A percentile compares a stretch with the other conserved stretches of the same genome.
phyloP scores from a whole-genome alignment of 2,888 invertebrate genomes.

The Erebia aethiops region DNA sequence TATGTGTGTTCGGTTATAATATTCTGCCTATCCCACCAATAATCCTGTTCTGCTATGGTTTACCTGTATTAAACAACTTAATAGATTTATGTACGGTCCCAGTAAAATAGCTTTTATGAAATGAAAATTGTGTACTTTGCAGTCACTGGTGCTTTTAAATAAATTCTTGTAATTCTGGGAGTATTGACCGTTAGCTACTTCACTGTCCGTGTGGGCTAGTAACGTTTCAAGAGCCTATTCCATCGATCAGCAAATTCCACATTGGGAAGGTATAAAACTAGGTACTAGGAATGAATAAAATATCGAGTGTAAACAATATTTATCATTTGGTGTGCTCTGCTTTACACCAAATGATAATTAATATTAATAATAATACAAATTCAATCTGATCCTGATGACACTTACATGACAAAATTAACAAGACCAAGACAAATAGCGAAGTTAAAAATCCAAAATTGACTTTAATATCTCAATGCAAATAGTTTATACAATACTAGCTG shows the following conservation, averaged over 20 bases:
- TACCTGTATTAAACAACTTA: background rate
- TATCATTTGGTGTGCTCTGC: background rate
- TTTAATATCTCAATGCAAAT: no score
- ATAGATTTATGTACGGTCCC: background rate
- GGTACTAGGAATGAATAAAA: slow-evolving; percentile 28
- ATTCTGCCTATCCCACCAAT: background rate
- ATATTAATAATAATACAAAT: no score
- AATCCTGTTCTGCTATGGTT: background rate
- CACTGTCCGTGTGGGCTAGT: slow-evolving; percentile 37
- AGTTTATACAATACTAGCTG: no score
- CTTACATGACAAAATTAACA: no score
- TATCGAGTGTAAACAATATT: slow-evolving; percentile 18
- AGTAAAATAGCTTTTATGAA: slow-evolving; percentile 24
- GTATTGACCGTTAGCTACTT: slow-evolving; percentile 40
- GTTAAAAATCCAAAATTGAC: no score
- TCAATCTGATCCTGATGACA: background rate
- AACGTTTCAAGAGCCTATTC: slow-evolving; percentile 33
- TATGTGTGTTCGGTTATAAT: background rate
- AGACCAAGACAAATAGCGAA: no score
- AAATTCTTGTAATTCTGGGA: slow-evolving; percentile 40
- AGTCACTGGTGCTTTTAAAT: slow-evolving; percentile 33
- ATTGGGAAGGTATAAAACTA: slow-evolving; percentile 22
- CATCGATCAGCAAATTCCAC: slow-evolving; percentile 38
- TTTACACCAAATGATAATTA: no score
- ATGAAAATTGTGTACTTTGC: slow-evolving; percentile 27